Conservation (phyloP, 37 sponge, comb jelly and placozoan species). For the Oscarella lobularis region DNA sequence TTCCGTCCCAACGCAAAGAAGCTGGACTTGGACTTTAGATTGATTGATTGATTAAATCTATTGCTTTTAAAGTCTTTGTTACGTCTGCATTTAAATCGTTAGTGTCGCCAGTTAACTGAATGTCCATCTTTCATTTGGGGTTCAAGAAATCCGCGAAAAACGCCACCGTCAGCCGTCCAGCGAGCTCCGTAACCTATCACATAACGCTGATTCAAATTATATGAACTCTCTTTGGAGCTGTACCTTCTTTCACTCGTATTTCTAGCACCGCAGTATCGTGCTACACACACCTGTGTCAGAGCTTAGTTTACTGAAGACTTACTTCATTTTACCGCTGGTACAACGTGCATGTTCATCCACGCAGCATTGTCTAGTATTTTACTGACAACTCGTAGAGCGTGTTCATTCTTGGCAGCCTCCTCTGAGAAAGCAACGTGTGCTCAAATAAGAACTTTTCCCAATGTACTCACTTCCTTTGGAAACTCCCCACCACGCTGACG, state of each 20-base stretch:
- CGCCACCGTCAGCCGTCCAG: slow-evolving; percentile 54
- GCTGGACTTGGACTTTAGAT: no score
- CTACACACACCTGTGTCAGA: slow-evolving; percentile 7
- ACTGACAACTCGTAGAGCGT: slow-evolving; percentile 23
- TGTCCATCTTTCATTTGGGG: slow-evolving; percentile 78
- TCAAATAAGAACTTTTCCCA: not conserved
- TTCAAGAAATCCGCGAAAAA: slow-evolving; percentile 74
- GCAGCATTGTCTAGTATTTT: slow-evolving; percentile 29
- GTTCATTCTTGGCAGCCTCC: slow-evolving; percentile 50
- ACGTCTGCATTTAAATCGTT: no score
- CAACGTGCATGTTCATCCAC: slow-evolving; percentile 62
- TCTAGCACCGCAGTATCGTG: slow-evolving; percentile 55
- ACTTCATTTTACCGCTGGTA: slow-evolving; percentile 21
- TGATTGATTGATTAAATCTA: no score
- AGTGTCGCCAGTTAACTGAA: slow-evolving; percentile 26
- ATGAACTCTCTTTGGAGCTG: not conserved
- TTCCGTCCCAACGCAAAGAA: no score
- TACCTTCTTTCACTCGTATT: slow-evolving; percentile 42
- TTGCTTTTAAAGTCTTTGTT: no score
- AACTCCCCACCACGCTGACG: slow-evolving; percentile 58
- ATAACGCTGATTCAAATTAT: not conserved
- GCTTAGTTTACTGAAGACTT: not conserved
- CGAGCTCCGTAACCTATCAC: slow-evolving; percentile 55
- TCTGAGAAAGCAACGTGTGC: slow-evolving; percentile 2
- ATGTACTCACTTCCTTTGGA: slow-evolving; percentile 43